Base-by-base conservation (phyloP, 2,888 invertebrate genomes). In the Drosophila lutescens region DNA sequence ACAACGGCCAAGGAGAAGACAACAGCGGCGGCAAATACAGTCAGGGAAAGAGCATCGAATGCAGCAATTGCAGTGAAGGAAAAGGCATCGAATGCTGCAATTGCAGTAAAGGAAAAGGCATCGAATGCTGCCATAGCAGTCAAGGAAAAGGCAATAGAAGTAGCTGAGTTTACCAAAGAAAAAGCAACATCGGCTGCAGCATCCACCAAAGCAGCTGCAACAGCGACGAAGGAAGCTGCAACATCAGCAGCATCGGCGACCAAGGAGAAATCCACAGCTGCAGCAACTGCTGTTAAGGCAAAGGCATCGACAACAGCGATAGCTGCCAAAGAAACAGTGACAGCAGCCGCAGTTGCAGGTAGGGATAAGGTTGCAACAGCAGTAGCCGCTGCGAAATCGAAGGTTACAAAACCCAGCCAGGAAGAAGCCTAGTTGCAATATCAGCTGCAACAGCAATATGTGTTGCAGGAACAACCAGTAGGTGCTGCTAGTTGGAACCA, bases 51-150 rank as follows among this genome's bases (percentile, higher is more conserved):
- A 7, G 49, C 10, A n/a, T 32, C 20, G 4, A 17, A 13, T 17
- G 15, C 53, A 12, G 53, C 40, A 40, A 40, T 30, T 38, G 53
- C 40, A 7, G 17, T 12, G 10, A 53, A 15, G 15, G 55, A 59
- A 12, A 41, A 41, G 12, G 6, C 32, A 8, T 20, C 20, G 5
- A 32, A 30, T 10, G 10, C 43, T 10, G 55, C 32, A 6, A 49
- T 15, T 49, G 32, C 10, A 9, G 32, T 43, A 3, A 47, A 32
- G 20, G 13, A 7, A n/a, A 4, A 20, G 13, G 30, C 15, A 13
- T 40, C 40, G 7, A 15, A n/a, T 15, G 15, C 15, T 40, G 40
- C 40, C 7, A 15, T 40, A 0, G 40, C 40, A 8, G 41, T 10
- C 0, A 41, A 41, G 41, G 2, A 41, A 17, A 41, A 41, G 10